Percentiles rank a stretch among this genome's conserved stretches.
These are phyloP conservation scores for Serranus cabrilla DNA, from an alignment of 2,797 vertebrate genomes.

Conservation along the genomic window DNA sequence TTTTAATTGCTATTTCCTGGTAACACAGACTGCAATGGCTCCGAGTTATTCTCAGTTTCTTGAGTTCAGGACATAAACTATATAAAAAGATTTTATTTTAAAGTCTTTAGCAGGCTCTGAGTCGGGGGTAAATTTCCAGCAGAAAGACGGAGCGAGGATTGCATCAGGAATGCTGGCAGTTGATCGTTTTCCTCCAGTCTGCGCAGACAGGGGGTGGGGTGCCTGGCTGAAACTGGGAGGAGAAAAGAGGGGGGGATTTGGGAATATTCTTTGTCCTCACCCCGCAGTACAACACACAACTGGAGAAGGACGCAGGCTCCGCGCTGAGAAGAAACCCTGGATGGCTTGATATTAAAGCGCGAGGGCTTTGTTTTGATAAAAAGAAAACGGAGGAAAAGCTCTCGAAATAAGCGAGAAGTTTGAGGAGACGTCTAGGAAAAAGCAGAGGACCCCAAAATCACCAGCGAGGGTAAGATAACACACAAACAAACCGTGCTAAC, in stretches of 20 bases:
- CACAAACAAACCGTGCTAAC: conserved; percentile 13
- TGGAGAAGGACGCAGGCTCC: conserved; percentile 52
- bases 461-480: conserved; percentile 61
- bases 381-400: conserved; percentile 32
- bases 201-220: conserved; percentile 72
- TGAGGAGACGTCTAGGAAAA: not conserved
- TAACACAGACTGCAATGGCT: not conserved
- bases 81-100: too few species aligned
- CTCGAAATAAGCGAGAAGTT: not conserved
- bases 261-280: conserved; percentile 85
- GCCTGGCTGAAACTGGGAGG: conserved; percentile 68
- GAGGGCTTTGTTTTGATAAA: conserved; percentile 28
- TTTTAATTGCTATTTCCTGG: not conserved
- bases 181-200: conserved; percentile 35
- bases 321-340: conserved; percentile 12
- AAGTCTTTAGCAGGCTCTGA: not conserved
- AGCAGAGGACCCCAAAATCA: conserved; percentile 15
- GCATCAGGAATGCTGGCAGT: conserved; percentile 69
- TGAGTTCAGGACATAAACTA: too few species aligned
- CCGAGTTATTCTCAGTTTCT: not conserved
- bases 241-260: conserved; percentile 67
- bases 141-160: conserved; percentile 44
- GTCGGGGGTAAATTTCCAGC: conserved; percentile 12
- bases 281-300: conserved; percentile 66
- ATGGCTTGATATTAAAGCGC: conserved; percentile 63